Evolutionary conservation across 2,113 vertebrate species (phyloP).

Genomic region (Odocoileus hemionus): DNA sequence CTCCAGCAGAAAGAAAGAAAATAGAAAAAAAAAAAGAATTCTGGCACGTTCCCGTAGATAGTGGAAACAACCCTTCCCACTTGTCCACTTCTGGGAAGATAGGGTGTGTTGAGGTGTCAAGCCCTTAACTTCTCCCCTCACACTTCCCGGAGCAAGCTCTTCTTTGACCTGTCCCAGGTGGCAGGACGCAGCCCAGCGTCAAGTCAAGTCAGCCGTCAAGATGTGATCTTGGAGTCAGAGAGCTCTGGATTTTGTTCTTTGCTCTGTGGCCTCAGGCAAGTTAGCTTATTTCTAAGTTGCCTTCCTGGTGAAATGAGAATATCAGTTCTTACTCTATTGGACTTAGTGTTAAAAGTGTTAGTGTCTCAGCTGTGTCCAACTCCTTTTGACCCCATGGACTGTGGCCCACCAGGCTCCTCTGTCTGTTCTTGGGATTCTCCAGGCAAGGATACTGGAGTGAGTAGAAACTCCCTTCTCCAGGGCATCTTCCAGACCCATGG

Average conservation of each 20-base stretch:
- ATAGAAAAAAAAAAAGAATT: not conserved
- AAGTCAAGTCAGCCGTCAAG: not conserved
- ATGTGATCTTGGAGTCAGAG: not conserved
- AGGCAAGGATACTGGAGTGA: not conserved
- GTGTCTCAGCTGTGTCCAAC: not conserved
- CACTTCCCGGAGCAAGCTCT: not conserved
- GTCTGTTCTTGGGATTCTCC: not conserved
- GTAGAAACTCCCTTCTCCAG: not conserved
- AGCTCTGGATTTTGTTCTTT: not conserved
- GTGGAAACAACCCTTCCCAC: not conserved
- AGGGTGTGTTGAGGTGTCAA: not conserved
- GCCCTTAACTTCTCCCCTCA: not conserved
- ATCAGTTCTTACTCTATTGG: not conserved
- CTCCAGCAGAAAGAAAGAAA: not conserved
- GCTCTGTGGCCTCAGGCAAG: not conserved
- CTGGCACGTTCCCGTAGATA: accelerated
- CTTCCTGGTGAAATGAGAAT: not conserved
- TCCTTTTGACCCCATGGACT: not conserved
- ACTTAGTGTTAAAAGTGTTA: not conserved
- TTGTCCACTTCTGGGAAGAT: not conserved
- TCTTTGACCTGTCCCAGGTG: not conserved
- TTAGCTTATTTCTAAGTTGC: not conserved
- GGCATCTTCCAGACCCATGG: not conserved
- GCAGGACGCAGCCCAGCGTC: not conserved
- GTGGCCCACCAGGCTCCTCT: not conserved